Evolutionary conservation across 2,113 vertebrate genomes (phyloP).

Genomic region (Colistium nudipinnis): DNA sequence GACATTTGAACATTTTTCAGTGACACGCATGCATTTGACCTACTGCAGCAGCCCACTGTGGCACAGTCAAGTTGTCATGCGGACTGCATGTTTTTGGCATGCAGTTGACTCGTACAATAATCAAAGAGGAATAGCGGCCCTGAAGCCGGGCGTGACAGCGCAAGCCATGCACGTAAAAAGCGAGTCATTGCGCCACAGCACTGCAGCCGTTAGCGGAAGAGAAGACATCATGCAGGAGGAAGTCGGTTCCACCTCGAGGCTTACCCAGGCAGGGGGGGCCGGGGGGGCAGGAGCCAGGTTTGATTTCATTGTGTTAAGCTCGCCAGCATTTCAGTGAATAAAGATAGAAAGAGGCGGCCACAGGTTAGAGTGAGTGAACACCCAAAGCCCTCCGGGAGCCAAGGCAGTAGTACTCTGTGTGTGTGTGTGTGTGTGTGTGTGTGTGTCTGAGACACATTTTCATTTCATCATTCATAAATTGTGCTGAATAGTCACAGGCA

Average conservation of each 20-base stretch:
- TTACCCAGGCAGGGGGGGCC: slow-evolving; percentile 95
- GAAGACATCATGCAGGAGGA: slow-evolving; percentile 56
- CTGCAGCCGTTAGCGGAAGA: slow-evolving; percentile 18
- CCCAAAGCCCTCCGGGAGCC: slow-evolving; percentile 80
- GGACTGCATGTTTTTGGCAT: slow-evolving; percentile 39
- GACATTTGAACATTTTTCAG: neutral
- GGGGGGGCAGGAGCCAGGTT: slow-evolving; percentile 90
- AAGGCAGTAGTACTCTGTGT: slow-evolving; percentile 75
- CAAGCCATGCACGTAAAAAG: slow-evolving; percentile 57
- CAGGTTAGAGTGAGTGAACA: slow-evolving; percentile 87
- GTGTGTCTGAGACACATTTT: neutral
- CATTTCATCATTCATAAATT: neutral
- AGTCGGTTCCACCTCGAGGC: slow-evolving; percentile 65
- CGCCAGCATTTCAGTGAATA: slow-evolving; percentile 91
- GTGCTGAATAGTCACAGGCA: neutral
- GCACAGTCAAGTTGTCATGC: neutral
- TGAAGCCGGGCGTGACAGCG: slow-evolving; percentile 24
- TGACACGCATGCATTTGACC: neutral
- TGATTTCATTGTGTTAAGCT: slow-evolving; percentile 88
- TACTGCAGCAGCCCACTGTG: neutral
- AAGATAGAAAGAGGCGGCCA: slow-evolving; percentile 88
- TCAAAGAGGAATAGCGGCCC: slow-evolving; percentile 15
- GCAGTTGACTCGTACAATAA: slow-evolving; percentile 26
- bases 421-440: no score
- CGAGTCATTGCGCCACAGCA: slow-evolving; percentile 46